These are phyloP conservation scores for Mythimna vitellina DNA, from an alignment of 2,888 invertebrate genomes.

Conservation along the genomic window DNA sequence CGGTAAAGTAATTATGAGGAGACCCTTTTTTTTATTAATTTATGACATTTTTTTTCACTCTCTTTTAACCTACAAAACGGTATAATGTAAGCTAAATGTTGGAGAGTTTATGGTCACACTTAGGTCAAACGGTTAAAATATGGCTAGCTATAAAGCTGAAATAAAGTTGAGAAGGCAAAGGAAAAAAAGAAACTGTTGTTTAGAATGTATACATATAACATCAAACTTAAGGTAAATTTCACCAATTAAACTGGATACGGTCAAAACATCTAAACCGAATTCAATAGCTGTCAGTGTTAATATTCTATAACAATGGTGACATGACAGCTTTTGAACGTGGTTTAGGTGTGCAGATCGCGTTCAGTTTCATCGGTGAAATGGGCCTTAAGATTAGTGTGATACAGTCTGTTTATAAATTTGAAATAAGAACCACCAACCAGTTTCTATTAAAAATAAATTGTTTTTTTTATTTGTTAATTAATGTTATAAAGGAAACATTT, in stretches of 20 bases:
- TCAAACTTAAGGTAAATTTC: background rate
- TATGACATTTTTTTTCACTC: conserved; percentile 41
- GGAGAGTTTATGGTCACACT: conserved; percentile 4
- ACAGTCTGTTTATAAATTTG: too few species aligned
- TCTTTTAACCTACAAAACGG: conserved; percentile 38
- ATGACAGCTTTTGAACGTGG: background rate
- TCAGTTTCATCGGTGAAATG: background rate
- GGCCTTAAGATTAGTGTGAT: too few species aligned
- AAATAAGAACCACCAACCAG: background rate
- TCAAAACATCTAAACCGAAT: background rate
- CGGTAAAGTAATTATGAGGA: conserved; percentile 59
- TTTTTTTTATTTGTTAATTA: too few species aligned
- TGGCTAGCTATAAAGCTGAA: background rate
- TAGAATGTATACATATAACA: background rate
- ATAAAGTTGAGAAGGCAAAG: background rate
- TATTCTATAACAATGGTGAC: background rate
- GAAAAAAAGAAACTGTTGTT: background rate
- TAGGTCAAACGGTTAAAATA: conserved; percentile 11
- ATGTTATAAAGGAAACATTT: too few species aligned
- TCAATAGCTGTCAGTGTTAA: background rate
- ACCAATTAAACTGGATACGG: background rate
- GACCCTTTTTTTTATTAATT: conserved; percentile 56
- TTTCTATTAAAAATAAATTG: background rate
- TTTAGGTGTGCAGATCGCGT: background rate
- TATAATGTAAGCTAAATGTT: conserved; percentile 28